A percentile compares a stretch with the other conserved stretches of the same genome.
phyloP scores from a whole-genome alignment of 2,888 invertebrate species.

The Eupelmus urozonus region DNA sequence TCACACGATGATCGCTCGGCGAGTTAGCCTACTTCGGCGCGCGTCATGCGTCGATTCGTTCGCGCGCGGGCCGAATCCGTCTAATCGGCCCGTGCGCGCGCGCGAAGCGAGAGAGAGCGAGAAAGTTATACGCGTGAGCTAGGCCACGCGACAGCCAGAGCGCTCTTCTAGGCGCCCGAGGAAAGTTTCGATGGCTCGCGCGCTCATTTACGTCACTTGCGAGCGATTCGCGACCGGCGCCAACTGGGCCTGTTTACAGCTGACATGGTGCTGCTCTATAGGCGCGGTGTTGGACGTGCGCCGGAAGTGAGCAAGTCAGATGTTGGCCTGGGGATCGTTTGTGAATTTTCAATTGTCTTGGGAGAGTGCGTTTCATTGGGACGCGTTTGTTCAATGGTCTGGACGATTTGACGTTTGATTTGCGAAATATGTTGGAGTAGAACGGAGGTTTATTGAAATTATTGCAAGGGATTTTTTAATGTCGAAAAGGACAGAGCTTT shows the following conservation, averaged over 20 bases:
- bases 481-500: too few relatives aligned
- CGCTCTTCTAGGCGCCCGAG: background rate
- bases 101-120: conserved; percentile 40
- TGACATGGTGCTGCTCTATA: too few relatives aligned
- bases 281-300: too few relatives aligned
- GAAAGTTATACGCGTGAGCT: conserved; percentile 39
- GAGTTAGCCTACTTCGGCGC: conserved; percentile 35
- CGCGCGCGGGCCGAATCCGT: background rate
- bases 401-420: too few relatives aligned
- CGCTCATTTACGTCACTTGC: conserved; percentile 42
- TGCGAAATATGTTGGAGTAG: too few relatives aligned
- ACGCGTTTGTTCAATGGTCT: too few relatives aligned
- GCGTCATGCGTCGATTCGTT: conserved; percentile 2
- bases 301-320: too few relatives aligned
- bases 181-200: conserved; percentile 33
- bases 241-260: background rate
- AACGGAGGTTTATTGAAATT: too few relatives aligned
- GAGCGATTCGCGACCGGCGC: background rate
- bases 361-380: too few relatives aligned
- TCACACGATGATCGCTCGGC: conserved; percentile 1
- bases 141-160: conserved; percentile 27
- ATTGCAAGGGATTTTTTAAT: too few relatives aligned
- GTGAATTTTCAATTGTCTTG: too few relatives aligned
- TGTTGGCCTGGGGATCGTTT: too few relatives aligned
- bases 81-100: conserved; percentile 22